A percentile compares a stretch with the other conserved stretches of the same genome.
Evolutionary conservation across 1,140 invertebrate genomes (phyloP).

Genomic region (Drosophila teissieri): DNA sequence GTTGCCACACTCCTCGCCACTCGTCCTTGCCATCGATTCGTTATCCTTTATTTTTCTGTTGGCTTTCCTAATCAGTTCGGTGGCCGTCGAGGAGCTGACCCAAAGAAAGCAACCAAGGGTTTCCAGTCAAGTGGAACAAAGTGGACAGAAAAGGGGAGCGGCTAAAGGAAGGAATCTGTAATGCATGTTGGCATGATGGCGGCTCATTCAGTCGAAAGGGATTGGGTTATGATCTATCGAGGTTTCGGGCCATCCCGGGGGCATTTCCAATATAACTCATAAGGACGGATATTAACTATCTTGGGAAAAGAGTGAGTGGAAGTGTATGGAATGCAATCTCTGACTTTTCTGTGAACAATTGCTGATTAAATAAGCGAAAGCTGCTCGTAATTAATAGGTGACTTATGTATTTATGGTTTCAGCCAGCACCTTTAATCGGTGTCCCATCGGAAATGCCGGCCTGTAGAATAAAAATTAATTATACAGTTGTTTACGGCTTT

Average conservation of each 20-base stretch:
- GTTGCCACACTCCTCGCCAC: background rate
- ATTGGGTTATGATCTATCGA: constrained; percentile 34
- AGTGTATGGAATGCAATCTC: background rate
- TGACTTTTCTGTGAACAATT: no score
- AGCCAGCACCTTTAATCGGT: no score
- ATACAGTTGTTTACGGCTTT: background rate
- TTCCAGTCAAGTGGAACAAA: constrained; percentile 45
- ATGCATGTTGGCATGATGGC: constrained; percentile 25
- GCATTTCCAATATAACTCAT: constrained; percentile 19
- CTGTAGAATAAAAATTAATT: background rate
- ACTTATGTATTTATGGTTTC: no score
- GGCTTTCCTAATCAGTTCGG: constrained; percentile 43
- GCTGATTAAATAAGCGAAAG: no score
- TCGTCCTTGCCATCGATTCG: constrained; percentile 31
- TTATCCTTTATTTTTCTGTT: constrained; percentile 45
- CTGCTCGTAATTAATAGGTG: no score
- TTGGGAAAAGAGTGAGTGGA: background rate
- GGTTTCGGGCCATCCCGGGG: background rate
- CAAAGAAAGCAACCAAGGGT: constrained; percentile 38
- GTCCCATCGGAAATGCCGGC: no score
- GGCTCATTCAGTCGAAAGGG: constrained; percentile 39
- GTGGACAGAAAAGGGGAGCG: constrained; percentile 8
- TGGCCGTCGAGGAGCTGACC: constrained; percentile 34
- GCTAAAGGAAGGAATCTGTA: background rate
- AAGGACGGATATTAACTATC: background rate